Base-by-base conservation (phyloP, 1,140 invertebrate genomes). In the Dendroctonus ponderosae region DNA sequence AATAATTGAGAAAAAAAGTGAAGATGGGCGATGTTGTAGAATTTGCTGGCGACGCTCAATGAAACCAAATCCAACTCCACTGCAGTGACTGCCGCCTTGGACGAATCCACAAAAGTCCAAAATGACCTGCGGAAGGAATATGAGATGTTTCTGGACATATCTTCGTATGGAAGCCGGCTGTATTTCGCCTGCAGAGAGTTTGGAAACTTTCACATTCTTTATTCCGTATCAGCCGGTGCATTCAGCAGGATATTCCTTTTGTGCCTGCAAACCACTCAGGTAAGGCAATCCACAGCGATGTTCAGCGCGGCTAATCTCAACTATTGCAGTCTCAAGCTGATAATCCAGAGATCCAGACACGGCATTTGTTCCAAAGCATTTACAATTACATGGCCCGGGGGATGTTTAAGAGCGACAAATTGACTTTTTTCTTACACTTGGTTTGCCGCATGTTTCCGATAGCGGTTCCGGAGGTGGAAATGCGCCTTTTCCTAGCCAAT, bases 21-120 rank as follows among this genome's bases (percentile, higher is more conserved):
- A 46, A 46, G 7, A 57, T 61, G 26, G 37, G 3, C 26, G 26
- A 26, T 66, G 62, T 72, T 78, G 60, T 71, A 86, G 79, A 88
- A 90, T 67, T 81, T 99, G 0, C 79, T 99, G n/a, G 85, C 85
- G 38, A 97, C 94, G 0, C 80, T 99, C 50, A 94, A 98, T 74
- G 86, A 92, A 72, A 94, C 94, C 0, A 98, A 99, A 77, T 85
- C 87, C 8, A 97, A 93, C 67, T 90, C 92, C 51, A 85, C 84
- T 12, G 91, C 90, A 41, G 95, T 98, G 57, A 81, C 85, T 2
- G 80, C 85, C 8, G 92, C 96, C 0, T 82, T 99, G 1, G 80
- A 84, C 7, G 91, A 95, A 75, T 92, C 90, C 5, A 81, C 82
- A 0, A 77, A 83, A 43, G 77, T 96, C 0, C 89, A 91, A 74